Conservation (phyloP, 2,113 vertebrate genomes). For the Phalacrocorax brasilianus region DNA sequence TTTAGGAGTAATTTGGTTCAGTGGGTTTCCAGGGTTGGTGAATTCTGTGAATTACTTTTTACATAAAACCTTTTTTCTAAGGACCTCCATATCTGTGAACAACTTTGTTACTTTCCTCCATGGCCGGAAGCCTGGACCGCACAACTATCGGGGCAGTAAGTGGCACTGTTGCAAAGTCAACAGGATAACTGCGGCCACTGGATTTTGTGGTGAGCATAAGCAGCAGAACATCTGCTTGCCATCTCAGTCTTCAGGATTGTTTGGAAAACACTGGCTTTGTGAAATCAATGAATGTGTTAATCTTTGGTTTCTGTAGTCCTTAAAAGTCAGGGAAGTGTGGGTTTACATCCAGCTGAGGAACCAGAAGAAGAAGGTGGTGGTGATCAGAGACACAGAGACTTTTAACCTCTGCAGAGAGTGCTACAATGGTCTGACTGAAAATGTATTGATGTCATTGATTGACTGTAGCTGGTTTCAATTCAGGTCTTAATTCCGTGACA, state of each 20-base stretch:
- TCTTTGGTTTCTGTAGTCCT: background rate
- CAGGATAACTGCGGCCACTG: background rate
- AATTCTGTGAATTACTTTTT: background rate
- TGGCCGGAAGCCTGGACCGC: accelerated
- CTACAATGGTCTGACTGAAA: background rate
- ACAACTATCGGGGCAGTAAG: background rate
- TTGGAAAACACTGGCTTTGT: background rate
- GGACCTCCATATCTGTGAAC: background rate
- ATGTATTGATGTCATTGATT: background rate
- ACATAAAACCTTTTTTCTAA: background rate
- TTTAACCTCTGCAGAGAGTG: background rate
- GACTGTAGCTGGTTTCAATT: background rate
- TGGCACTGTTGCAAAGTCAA: background rate
- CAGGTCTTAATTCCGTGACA: background rate
- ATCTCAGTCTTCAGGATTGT: background rate
- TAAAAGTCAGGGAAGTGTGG: background rate
- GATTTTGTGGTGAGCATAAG: background rate
- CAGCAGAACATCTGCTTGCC: background rate
- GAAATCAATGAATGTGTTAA: background rate
- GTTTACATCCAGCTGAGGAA: background rate
- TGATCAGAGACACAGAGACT: background rate
- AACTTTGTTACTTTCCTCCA: background rate
- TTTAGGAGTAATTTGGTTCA: background rate
- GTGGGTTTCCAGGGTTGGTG: background rate
- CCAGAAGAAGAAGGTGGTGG: background rate